Conservation (phyloP, 2,797 vertebrate genomes). For the Cheracebus regulus region DNA sequence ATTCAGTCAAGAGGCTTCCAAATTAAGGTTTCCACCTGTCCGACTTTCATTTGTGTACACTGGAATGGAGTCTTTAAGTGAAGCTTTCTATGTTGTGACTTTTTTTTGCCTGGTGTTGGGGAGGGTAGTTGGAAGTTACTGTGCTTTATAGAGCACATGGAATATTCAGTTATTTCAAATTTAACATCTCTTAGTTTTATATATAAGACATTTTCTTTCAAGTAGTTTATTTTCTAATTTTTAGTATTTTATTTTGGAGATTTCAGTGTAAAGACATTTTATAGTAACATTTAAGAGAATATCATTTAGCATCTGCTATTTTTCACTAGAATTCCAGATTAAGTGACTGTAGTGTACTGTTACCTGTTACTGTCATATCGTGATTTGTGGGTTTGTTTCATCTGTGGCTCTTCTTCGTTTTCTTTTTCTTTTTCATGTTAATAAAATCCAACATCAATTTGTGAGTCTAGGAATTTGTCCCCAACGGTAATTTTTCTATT, state of each 20-base stretch:
- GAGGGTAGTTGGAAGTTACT: background rate
- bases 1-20: slow-evolving; percentile 14
- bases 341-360: background rate
- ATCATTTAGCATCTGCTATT: background rate
- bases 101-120: background rate
- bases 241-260: background rate
- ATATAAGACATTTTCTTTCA: background rate
- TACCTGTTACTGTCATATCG: background rate
- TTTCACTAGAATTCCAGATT: background rate
- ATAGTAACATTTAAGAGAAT: background rate
- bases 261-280: background rate
- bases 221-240: background rate
- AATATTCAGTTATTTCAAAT: background rate
- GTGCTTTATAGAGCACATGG: background rate
- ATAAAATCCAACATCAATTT: background rate
- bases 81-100: background rate
- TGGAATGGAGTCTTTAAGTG: background rate
- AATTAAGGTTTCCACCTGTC: slow-evolving; percentile 43
- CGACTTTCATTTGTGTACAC: background rate
- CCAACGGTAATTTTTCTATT: background rate
- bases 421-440: background rate
- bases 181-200: background rate
- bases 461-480: background rate
- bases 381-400: background rate
- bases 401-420: background rate